These are phyloP conservation scores for Sinocyclocheilus anshuiensis DNA, from an alignment of 2,113 vertebrate genomes.

Conservation along the genomic window DNA sequence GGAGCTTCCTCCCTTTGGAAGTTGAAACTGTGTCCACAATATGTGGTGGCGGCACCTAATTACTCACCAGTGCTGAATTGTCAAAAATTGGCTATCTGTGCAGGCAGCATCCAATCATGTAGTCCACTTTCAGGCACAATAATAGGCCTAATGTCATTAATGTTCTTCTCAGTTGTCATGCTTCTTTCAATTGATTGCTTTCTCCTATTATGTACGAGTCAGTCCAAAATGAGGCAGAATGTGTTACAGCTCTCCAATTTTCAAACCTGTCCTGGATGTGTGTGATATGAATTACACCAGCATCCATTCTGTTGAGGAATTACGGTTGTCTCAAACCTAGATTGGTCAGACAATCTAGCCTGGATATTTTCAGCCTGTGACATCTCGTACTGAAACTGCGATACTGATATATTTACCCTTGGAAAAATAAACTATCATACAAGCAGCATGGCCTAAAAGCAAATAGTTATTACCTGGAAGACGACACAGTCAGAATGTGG, in stretches of 20 bases:
- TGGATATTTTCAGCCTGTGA: not conserved
- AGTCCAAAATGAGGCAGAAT: constrained; percentile 33
- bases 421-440: constrained; percentile 27
- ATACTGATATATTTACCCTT: constrained; percentile 25
- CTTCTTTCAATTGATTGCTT: constrained; percentile 43
- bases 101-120: constrained; percentile 18
- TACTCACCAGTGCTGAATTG: constrained; percentile 31
- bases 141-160: constrained; percentile 43
- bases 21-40: not conserved
- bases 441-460: constrained; percentile 24
- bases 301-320: constrained; percentile 29
- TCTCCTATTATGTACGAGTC: constrained; percentile 31
- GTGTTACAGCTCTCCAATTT: constrained; percentile 36
- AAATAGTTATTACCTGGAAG: constrained; percentile 37
- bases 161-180: constrained; percentile 36
- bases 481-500: constrained; percentile 23
- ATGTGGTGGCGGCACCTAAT: not conserved
- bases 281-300: constrained; percentile 35
- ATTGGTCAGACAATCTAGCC: constrained; percentile 8
- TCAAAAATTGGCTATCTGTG: constrained; percentile 17
- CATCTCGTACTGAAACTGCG: not conserved
- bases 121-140: constrained; percentile 31
- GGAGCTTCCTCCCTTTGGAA: constrained; percentile 2
- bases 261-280: constrained; percentile 37
- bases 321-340: constrained; percentile 12